These are phyloP conservation scores for Pachyrhynchus sulphureomaculatus DNA, from an alignment of 1,140 invertebrate genomes.

Conservation along the genomic window DNA sequence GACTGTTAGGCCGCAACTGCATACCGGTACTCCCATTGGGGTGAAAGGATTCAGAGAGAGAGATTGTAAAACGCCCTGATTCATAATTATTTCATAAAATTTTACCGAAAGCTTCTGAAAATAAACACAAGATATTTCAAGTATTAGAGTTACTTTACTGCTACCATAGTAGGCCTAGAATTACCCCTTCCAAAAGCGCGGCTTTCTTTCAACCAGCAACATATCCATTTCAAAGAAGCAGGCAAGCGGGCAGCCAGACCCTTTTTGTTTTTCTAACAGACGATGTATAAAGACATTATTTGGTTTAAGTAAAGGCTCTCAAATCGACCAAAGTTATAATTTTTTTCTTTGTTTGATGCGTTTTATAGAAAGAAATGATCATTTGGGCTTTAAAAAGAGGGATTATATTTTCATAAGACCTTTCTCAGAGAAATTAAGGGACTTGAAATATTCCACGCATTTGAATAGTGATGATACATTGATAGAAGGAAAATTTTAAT, in stretches of 20 bases:
- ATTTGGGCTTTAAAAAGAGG: neutral
- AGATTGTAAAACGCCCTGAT: too few species aligned
- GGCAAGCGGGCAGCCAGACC: neutral
- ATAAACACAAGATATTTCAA: too few species aligned
- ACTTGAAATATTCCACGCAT: slow-evolving; percentile 13
- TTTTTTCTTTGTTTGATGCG: neutral
- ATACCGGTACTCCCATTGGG: too few species aligned
- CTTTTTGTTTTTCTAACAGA: slow-evolving; percentile 17
- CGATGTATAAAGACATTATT: slow-evolving; percentile 22
- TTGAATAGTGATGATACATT: slow-evolving; percentile 20
- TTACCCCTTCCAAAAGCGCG: slow-evolving; percentile 5
- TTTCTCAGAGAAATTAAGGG: slow-evolving; percentile 14
- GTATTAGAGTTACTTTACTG: too few species aligned
- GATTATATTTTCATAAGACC: neutral
- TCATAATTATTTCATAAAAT: too few species aligned
- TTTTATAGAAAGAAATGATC: neutral
- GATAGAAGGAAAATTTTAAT: slow-evolving; percentile 29
- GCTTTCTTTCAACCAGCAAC: slow-evolving; percentile 4
- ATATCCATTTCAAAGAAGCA: slow-evolving; percentile 12
- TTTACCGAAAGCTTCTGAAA: too few species aligned
- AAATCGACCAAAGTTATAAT: neutral
- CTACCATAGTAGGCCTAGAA: slow-evolving; percentile 5
- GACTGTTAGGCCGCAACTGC: too few species aligned
- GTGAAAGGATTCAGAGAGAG: too few species aligned
- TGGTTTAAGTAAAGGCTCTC: neutral